Conservation (phyloP, 2,797 vertebrate genomes). For the Myotis vivesi region DNA sequence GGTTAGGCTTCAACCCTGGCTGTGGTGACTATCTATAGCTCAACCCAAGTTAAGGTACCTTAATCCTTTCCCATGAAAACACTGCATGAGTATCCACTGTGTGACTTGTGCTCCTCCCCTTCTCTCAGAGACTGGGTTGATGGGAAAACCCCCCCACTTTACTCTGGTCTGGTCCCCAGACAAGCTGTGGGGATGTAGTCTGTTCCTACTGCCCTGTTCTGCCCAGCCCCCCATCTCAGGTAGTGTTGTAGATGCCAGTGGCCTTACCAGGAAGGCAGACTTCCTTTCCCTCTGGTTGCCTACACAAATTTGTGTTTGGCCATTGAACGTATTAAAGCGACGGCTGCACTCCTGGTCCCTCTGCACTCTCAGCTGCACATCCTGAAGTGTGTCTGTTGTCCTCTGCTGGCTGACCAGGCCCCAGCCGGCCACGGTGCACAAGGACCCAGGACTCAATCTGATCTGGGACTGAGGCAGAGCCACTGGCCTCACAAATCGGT, state of each 20-base stretch:
- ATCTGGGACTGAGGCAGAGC: neutral
- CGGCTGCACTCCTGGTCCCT: neutral
- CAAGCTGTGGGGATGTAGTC: neutral
- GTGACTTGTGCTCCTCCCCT: neutral
- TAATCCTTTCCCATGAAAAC: neutral
- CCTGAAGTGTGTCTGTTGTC: neutral
- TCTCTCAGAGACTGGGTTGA: neutral
- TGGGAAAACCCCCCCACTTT: neutral
- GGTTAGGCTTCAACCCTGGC: neutral
- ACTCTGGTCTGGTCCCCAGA: neutral
- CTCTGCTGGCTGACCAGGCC: neutral
- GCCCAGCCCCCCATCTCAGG: neutral
- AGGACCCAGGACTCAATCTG: neutral
- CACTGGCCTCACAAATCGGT: neutral
- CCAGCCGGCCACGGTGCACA: slow-evolving; percentile 59
- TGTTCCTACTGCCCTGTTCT: neutral
- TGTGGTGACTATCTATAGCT: neutral
- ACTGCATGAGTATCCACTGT: neutral
- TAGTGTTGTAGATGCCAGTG: no score
- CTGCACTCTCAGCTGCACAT: slow-evolving; percentile 52
- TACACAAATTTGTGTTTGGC: slow-evolving; percentile 61
- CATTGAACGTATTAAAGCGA: rapidly evolving
- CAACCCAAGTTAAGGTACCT: neutral
- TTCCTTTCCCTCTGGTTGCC: slow-evolving; percentile 24
- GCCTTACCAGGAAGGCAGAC: slow-evolving; percentile 40